phyloP scores from a whole-genome alignment of 2,888 invertebrate species.

The Platycheirus rosarum region DNA sequence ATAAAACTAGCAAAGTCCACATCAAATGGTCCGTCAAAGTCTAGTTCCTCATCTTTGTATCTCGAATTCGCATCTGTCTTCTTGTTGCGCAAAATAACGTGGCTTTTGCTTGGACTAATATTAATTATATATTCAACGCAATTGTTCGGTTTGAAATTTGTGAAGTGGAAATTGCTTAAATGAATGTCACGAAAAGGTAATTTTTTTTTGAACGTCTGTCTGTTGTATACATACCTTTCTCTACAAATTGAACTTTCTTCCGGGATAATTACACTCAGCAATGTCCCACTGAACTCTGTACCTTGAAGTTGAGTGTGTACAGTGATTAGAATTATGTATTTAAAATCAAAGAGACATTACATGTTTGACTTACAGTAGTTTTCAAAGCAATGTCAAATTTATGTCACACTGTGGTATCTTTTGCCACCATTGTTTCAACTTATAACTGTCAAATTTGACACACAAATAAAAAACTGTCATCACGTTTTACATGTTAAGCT shows the following conservation, averaged over 20 bases:
- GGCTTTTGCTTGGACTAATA: not conserved
- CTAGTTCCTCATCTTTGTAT: slow-evolving; percentile 26
- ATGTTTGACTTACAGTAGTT: slow-evolving; percentile 30
- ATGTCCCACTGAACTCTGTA: slow-evolving; percentile 37
- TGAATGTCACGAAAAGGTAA: slow-evolving; percentile 25
- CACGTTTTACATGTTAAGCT: not conserved
- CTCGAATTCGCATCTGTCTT: slow-evolving; percentile 24
- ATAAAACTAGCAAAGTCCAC: slow-evolving; percentile 22
- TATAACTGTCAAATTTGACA: slow-evolving; percentile 63
- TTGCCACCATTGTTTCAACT: slow-evolving; percentile 35
- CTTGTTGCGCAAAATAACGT: slow-evolving; percentile 9
- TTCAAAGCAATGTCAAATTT: slow-evolving; percentile 46
- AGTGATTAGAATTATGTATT: slow-evolving; percentile 56
- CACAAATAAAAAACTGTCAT: slow-evolving; percentile 23
- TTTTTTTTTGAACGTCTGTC: not conserved
- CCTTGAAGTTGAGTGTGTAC: slow-evolving; percentile 5
- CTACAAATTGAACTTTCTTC: slow-evolving; percentile 31
- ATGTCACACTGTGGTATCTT: slow-evolving; percentile 38
- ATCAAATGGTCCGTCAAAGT: slow-evolving; percentile 13
- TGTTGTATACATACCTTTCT: slow-evolving; percentile 25
- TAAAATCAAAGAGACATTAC: slow-evolving; percentile 19
- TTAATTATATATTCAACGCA: slow-evolving; percentile 22
- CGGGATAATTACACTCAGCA: slow-evolving; percentile 34
- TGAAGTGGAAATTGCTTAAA: slow-evolving; percentile 24
- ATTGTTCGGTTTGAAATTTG: slow-evolving; percentile 20